Base-by-base conservation (phyloP, 2,888 invertebrate species). In the Cepaea hortensis region DNA sequence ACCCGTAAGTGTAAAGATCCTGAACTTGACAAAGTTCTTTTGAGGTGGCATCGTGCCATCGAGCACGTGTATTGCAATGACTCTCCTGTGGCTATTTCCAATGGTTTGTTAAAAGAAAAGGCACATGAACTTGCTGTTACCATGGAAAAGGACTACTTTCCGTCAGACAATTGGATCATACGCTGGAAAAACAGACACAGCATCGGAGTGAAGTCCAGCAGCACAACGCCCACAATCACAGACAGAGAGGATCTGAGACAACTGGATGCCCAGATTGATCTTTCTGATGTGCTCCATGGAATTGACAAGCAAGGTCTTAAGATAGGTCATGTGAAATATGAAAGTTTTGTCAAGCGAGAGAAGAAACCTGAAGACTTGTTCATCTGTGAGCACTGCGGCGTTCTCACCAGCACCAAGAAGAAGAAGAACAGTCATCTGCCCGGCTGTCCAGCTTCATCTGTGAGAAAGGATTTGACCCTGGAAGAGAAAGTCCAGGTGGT, bases 131-230 rank as follows among this genome's bases (percentile, higher is more conserved):
- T 87, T 20, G 87, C 84, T 20, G 20, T 80, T 15, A 50, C 70
- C 20, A 84, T 87, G 84, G 87, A 84, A 3, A 84, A 77, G 18
- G 20, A 68, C 18, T 87, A 84, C 55, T 84, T 84, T 23, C 84
- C 87, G 0, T 80, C 84, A 2, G 84, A 83, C 50, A 87, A 87
- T 80, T 87, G 87, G 87, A 87, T 87, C 20, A 61, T 84, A 46
- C 84, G 87, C 11, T 87, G 87, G 87, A 87, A 87, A 75, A 50
- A 87, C 35, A 46, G 87, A 35, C 87, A 87, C 75, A 87, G 84
- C 81, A 55, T 87, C n/a, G 50, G 50, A 48, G 61, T 35, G 0
- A 84, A 84, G 11, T 20, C 48, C 20, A 79, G 62, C 50, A 61
- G 48, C 55, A 48, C 48, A 9, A n/a, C 35, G n/a, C n/a, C 50